Conservation (phyloP, 2,113 vertebrate species). For the Brevimyrus niger region DNA sequence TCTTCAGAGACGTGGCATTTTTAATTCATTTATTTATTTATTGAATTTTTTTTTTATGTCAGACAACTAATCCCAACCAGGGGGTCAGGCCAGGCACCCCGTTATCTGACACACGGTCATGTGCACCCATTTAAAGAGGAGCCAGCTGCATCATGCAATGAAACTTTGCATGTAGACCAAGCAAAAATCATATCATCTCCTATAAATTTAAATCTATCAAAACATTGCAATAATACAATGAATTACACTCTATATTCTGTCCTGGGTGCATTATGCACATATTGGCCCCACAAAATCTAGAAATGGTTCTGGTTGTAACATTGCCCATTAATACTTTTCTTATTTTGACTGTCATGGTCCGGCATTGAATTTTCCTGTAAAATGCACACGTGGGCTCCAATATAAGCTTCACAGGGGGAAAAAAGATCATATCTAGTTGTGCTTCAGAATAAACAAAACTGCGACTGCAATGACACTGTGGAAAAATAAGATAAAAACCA, state of each 20-base stretch:
- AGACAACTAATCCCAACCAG: slow-evolving; percentile 45
- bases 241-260: background rate
- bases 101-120: slow-evolving; percentile 47
- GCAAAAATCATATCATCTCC: slow-evolving; percentile 15
- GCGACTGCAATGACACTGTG: background rate
- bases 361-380: slow-evolving; percentile 37
- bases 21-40: background rate
- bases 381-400: background rate
- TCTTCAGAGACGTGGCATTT: slow-evolving; percentile 20
- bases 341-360: slow-evolving; percentile 46
- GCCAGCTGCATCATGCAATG: slow-evolving; percentile 50
- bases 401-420: background rate
- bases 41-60: slow-evolving; percentile 27
- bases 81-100: slow-evolving; percentile 40
- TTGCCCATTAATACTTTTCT: slow-evolving; percentile 35
- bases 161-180: slow-evolving; percentile 31
- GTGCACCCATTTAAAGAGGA: slow-evolving; percentile 58
- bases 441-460: background rate
- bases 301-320: background rate
- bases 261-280: slow-evolving; percentile 25
- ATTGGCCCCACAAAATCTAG: slow-evolving; percentile 48
- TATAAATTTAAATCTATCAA: slow-evolving; percentile 48
- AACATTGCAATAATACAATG: slow-evolving; percentile 30
- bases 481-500: background rate
- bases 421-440: background rate